A percentile compares a stretch with the other conserved stretches of the same genome.
These are phyloP conservation scores for Cydia pomonella DNA, from an alignment of 1,140 invertebrate species.

Conservation along the genomic window DNA sequence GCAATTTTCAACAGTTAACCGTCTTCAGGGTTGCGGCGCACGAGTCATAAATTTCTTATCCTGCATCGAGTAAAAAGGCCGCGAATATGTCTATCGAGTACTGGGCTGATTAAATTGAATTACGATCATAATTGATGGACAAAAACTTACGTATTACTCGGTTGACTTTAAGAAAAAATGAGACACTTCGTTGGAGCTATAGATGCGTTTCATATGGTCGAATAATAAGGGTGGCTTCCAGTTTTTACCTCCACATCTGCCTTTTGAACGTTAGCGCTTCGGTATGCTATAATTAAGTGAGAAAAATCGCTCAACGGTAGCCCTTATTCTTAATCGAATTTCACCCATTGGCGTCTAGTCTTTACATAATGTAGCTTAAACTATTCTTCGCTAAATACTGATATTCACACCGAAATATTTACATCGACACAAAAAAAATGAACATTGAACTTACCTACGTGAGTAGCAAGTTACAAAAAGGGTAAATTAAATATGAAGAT, in stretches of 20 bases:
- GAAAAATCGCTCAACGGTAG: conserved; percentile 49
- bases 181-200: conserved; percentile 48
- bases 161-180: conserved; percentile 48
- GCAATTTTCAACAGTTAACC: conserved; percentile 27
- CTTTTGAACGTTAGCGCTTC: conserved; percentile 50
- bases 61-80: conserved; percentile 3
- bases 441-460: not conserved
- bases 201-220: conserved; percentile 47
- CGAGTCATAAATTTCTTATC: not conserved
- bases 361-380: conserved; percentile 29
- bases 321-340: conserved; percentile 48
- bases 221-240: conserved; percentile 57
- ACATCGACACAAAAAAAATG: not conserved
- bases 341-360: not conserved
- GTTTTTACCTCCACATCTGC: conserved; percentile 64
- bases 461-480: conserved; percentile 31
- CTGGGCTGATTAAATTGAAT: conserved; percentile 56
- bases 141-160: conserved; percentile 45
- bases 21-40: not conserved
- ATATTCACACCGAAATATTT: not conserved
- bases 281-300: conserved; percentile 70
- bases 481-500: conserved; percentile 33
- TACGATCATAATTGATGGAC: conserved; percentile 48
- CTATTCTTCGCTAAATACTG: not conserved
- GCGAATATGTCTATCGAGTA: conserved; percentile 41